Evolutionary conservation across 30 jellyfish, hydroid and myxozoan species (phyloP).

Genomic region (Chrysaora quinquecirrha): DNA sequence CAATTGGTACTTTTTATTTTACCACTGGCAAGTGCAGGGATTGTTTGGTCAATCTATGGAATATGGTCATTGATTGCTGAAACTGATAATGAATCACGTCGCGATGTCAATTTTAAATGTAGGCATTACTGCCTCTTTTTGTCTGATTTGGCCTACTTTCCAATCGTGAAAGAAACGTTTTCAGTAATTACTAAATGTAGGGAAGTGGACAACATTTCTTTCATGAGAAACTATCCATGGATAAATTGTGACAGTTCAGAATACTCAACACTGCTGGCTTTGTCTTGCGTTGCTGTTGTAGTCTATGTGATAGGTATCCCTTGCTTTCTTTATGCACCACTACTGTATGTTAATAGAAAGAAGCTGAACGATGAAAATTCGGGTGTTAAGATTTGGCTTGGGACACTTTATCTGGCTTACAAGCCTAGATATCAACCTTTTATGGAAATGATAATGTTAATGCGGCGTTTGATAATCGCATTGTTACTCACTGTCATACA

Average conservation of each 20-base stretch:
- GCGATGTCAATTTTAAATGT: slow-evolving; percentile 1
- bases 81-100: not conserved
- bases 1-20: not conserved
- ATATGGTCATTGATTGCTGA: not conserved
- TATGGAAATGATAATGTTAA: slow-evolving; percentile 35
- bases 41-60: slow-evolving; percentile 6
- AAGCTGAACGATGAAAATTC: slow-evolving; percentile 19
- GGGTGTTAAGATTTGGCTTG: slow-evolving; percentile 30
- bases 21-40: not conserved
- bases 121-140: slow-evolving; percentile 26
- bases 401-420: slow-evolving; percentile 25
- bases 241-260: slow-evolving; percentile 18
- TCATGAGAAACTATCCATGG: slow-evolving; percentile 43
- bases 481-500: slow-evolving; percentile 25
- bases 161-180: slow-evolving; percentile 22
- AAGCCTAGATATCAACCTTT: slow-evolving; percentile 18
- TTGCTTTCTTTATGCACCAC: slow-evolving; percentile 29
- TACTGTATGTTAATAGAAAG: slow-evolving; percentile 22
- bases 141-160: slow-evolving; percentile 61
- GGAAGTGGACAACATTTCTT: slow-evolving; percentile 22
- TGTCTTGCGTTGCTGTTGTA: slow-evolving; percentile 30
- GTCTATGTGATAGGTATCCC: slow-evolving; percentile 53
- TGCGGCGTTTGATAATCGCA: slow-evolving; percentile 42
- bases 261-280: slow-evolving; percentile 2
- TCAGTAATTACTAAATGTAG: slow-evolving; percentile 36